phyloP scores from a whole-genome alignment of 2,888 invertebrate genomes.

The Petrolisthes manimaculis region DNA sequence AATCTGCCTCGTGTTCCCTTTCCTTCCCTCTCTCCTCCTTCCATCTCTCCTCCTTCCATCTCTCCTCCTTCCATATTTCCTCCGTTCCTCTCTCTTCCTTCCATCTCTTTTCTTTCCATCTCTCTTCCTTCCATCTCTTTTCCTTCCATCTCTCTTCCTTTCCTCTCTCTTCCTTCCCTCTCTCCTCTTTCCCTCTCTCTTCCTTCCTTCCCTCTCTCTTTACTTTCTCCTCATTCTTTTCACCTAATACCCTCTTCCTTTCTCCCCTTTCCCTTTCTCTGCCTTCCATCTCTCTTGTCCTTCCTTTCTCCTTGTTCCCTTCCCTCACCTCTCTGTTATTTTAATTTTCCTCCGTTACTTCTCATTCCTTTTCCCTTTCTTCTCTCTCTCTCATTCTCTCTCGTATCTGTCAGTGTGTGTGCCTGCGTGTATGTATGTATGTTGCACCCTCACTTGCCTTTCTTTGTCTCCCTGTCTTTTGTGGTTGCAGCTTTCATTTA shows the following conservation, averaged over 20 bases:
- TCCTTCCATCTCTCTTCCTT: neutral
- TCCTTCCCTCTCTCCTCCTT: neutral
- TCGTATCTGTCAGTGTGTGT: neutral
- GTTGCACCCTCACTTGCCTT: too few species aligned
- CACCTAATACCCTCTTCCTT: neutral
- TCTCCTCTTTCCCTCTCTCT: neutral
- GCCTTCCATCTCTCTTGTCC: neutral
- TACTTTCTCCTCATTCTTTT: neutral
- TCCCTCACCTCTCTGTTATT: neutral
- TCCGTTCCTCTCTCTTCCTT: neutral
- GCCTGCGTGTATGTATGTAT: neutral
- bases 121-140: neutral
- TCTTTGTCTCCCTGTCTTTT: neutral
- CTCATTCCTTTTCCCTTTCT: neutral
- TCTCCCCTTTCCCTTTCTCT: too few species aligned
- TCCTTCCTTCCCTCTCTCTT: neutral
- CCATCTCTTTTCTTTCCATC: neutral
- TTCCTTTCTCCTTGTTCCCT: neutral
- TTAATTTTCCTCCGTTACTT: neutral
- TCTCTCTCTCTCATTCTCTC: neutral
- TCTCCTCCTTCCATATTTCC: neutral
- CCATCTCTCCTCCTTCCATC: neutral
- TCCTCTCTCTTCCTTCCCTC: neutral
- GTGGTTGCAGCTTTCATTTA: neutral
- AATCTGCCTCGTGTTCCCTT: neutral